phyloP scores from a whole-genome alignment of 2,113 vertebrate genomes.

The Dissostichus mawsoni region DNA sequence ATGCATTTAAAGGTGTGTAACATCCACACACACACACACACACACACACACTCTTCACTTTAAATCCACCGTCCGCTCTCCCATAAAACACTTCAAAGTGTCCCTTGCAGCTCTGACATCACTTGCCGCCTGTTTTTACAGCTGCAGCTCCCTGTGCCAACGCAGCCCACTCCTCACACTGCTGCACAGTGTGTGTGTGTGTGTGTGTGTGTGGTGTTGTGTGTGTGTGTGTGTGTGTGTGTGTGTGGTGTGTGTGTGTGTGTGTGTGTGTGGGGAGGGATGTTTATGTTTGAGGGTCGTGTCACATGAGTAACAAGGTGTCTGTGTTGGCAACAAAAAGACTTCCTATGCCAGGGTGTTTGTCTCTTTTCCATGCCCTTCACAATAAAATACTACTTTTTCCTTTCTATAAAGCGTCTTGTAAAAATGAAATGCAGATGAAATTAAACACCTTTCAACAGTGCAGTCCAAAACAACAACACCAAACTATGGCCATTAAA shows the following conservation, averaged over 20 bases:
- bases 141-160: conserved; percentile 64
- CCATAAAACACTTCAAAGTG: conserved; percentile 68
- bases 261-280: conserved; percentile 15
- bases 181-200: conserved; percentile 31
- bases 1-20: too few species aligned
- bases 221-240: conserved; percentile 19
- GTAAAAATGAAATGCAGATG: background rate
- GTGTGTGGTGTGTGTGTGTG: conserved; percentile 21
- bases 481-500: background rate
- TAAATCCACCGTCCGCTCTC: conserved; percentile 30
- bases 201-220: conserved; percentile 14
- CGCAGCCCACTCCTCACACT: conserved; percentile 58
- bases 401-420: background rate
- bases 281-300: conserved; percentile 65
- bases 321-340: conserved; percentile 54
- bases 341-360: background rate
- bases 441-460: background rate
- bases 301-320: conserved; percentile 43
- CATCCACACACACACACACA: conserved; percentile 19
- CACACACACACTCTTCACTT: conserved; percentile 15
- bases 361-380: background rate
- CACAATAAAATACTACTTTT: conserved; percentile 23
- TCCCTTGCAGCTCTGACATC: conserved; percentile 78
- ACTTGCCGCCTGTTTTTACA: conserved; percentile 77
- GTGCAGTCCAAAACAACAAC: background rate